Percentiles rank a stretch among this genome's conserved stretches.
These are phyloP conservation scores for Eulithis prunata DNA, from an alignment of 2,888 invertebrate species.

Conservation along the genomic window DNA sequence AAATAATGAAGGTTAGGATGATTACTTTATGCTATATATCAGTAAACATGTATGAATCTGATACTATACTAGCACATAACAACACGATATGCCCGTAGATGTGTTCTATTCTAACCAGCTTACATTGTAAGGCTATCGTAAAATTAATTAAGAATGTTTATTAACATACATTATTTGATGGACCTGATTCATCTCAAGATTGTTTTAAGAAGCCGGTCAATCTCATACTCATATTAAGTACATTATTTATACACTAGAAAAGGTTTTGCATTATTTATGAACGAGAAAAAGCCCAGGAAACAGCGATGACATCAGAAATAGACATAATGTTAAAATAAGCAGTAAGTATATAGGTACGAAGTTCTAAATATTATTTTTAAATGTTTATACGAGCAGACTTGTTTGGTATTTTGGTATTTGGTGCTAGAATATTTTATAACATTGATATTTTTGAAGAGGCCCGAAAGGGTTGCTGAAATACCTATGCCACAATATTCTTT, in stretches of 20 bases:
- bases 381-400: neutral
- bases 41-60: neutral
- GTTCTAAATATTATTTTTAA: neutral
- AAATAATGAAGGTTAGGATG: constrained; percentile 6
- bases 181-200: neutral
- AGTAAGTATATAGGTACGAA: constrained; percentile 1
- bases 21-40: neutral
- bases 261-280: neutral
- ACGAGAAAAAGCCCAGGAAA: neutral
- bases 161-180: neutral
- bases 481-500: no score
- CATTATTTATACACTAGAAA: neutral
- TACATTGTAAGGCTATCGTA: no score
- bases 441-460: neutral
- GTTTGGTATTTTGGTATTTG: neutral
- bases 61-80: neutral
- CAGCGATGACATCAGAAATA: neutral
- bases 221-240: neutral
- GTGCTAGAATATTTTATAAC: neutral
- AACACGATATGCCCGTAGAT: neutral
- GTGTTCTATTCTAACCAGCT: no score
- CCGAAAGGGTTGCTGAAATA: neutral
- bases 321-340: no score
- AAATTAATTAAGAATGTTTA: neutral
- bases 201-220: constrained; percentile 1